Evolutionary conservation across 1,140 invertebrate species (phyloP).

Genomic region (Aphidius gifuensis): DNA sequence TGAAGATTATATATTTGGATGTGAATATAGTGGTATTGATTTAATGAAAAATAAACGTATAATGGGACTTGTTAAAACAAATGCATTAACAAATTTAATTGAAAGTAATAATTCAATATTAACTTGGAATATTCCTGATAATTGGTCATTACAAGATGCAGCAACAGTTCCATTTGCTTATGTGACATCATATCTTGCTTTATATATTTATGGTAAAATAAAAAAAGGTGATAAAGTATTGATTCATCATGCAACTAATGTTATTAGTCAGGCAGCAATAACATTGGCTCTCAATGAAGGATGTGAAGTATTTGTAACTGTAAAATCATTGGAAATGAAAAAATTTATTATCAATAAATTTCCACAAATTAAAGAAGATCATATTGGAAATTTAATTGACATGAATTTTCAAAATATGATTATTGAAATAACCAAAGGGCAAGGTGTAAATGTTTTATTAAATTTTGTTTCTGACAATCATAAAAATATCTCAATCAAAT

Average conservation of each 20-base stretch:
- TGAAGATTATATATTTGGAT: conserved; percentile 68
- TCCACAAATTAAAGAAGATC: conserved; percentile 63
- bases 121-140: conserved; percentile 76
- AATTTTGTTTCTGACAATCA: conserved; percentile 81
- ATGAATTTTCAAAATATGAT: conserved; percentile 70
- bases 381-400: conserved; percentile 72
- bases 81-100: conserved; percentile 61
- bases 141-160: conserved; percentile 83
- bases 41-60: conserved; percentile 57
- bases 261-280: conserved; percentile 79
- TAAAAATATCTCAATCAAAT: conserved; percentile 72
- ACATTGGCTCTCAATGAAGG: conserved; percentile 62
- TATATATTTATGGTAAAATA: conserved; percentile 60
- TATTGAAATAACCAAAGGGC: conserved; percentile 59
- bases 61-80: conserved; percentile 64
- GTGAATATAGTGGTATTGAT: conserved; percentile 67
- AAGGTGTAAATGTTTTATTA: conserved; percentile 73
- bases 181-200: conserved; percentile 78
- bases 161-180: conserved; percentile 86
- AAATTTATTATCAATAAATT: conserved; percentile 65
- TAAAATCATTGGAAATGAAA: conserved; percentile 68
- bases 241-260: conserved; percentile 74
- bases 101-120: conserved; percentile 63
- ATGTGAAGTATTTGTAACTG: conserved; percentile 70
- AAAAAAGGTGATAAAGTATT: conserved; percentile 64